Conservation (phyloP, 2,113 vertebrate genomes). For the Myiopsitta monachus region DNA sequence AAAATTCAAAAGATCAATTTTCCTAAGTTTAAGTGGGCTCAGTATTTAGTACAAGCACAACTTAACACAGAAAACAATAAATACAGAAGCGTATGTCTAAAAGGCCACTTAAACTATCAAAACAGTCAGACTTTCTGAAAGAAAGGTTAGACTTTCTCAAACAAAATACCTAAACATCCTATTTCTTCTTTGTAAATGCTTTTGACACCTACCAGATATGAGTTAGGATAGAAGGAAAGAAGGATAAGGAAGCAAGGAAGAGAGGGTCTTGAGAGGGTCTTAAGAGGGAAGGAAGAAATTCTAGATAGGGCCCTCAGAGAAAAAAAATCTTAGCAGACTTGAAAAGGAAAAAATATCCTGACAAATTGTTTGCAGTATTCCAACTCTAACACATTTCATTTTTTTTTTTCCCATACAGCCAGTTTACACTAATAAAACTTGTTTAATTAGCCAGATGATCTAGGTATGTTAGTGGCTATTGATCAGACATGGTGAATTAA, state of each 20-base stretch:
- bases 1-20: neutral
- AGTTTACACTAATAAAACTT: neutral
- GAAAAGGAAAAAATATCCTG: neutral
- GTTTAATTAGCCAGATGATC: neutral
- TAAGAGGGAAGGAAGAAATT: neutral
- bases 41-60: neutral
- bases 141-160: neutral
- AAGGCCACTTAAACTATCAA: neutral
- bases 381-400: neutral
- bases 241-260: neutral
- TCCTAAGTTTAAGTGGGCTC: neutral
- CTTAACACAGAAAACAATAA: neutral
- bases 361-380: neutral
- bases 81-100: neutral
- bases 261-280: rapidly evolving
- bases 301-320: neutral
- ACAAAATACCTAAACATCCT: neutral
- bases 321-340: neutral
- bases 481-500: neutral
- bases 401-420: neutral
- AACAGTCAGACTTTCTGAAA: neutral
- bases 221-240: neutral
- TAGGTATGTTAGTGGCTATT: neutral
- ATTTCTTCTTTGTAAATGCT: neutral
- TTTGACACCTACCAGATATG: neutral